Percentiles rank a stretch among this genome's conserved stretches.
Conservation (phyloP, 2,888 invertebrate genomes). For the Dasypolia templi region DNA sequence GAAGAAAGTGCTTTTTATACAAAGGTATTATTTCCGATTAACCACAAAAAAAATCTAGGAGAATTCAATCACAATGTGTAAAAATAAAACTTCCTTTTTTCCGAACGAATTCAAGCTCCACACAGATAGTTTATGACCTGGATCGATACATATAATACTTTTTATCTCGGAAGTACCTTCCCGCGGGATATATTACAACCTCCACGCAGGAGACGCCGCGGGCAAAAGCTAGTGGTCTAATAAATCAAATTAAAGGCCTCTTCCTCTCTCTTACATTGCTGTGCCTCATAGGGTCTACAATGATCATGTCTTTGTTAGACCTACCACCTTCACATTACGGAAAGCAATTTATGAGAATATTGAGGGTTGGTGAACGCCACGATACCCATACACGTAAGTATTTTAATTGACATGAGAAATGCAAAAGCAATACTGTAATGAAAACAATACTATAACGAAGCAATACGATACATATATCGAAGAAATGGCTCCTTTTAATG, state of each 20-base stretch:
- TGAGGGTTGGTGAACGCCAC: neutral
- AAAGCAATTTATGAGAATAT: too few relatives aligned
- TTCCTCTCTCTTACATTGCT: too few relatives aligned
- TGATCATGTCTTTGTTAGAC: too few relatives aligned
- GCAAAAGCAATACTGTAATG: too few relatives aligned
- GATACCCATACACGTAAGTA: neutral
- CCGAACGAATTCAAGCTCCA: neutral
- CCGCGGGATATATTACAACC: too few relatives aligned
- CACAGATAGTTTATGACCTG: too few relatives aligned
- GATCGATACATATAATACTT: slow-evolving; percentile 26
- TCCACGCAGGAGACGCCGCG: too few relatives aligned
- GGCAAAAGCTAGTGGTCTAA: too few relatives aligned
- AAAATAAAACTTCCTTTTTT: slow-evolving; percentile 22
- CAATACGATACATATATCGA: neutral
- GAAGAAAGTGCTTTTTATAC: neutral
- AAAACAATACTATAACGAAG: too few relatives aligned
- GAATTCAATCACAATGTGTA: slow-evolving; percentile 28
- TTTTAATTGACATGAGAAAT: neutral
- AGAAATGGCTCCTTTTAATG: neutral
- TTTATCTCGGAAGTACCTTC: too few relatives aligned
- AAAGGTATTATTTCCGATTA: slow-evolving; percentile 9
- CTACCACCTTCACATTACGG: too few relatives aligned
- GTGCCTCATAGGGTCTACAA: slow-evolving; percentile 34
- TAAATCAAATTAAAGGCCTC: too few relatives aligned
- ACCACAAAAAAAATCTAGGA: slow-evolving; percentile 1